Base-by-base conservation (phyloP, 2,113 vertebrate genomes). In the Gadus macrocephalus region DNA sequence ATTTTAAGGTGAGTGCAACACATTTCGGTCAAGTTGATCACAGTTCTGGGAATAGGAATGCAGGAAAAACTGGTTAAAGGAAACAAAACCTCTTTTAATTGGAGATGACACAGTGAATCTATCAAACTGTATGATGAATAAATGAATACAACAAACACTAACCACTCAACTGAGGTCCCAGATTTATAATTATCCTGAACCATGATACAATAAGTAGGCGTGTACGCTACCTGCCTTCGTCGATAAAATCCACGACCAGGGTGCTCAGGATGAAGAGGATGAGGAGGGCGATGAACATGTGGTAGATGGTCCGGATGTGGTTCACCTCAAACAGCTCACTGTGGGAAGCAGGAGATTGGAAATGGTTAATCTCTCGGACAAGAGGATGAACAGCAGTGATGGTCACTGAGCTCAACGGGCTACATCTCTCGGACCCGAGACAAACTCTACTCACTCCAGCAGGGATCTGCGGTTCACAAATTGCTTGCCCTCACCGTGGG, bases 321-420 rank as follows among this genome's bases (percentile, higher is more conserved):
- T 97, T 95, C 88, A 99, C 95, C 83, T 99, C 96, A 83, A 99
- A 96, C 79, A 99, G 93, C 77, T 99, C 96, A 71, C 97, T 98
- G 82, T 3, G 59, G 70, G 78, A 73, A 49, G 53, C 20, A 72
- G 42, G 20, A 20, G 20, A 20, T 20, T 20, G 20, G 20, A 20
- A 20, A 20, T 11, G 12, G 42, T 49, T 49, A 14, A 49, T 49
- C 42, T 14, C 42, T 49, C 12, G 42, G 56, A 59, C n/a, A 12
- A 2, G 14, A 56, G 17, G 14, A 56, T 56, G 14, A 6, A 56
- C 14, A 56, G 17, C 53, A 56, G 53, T 56, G 17, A 56, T 56
- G n/a, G n/a, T n/a, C 3, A 59, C 56, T n/a, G 56, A n/a, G n/a
- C 1, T 35, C 31, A 35, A 7, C 3, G 31, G 31, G 42, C 42